Base-by-base conservation (phyloP, 2,797 vertebrate genomes). In the Spondyliosoma cantharus region DNA sequence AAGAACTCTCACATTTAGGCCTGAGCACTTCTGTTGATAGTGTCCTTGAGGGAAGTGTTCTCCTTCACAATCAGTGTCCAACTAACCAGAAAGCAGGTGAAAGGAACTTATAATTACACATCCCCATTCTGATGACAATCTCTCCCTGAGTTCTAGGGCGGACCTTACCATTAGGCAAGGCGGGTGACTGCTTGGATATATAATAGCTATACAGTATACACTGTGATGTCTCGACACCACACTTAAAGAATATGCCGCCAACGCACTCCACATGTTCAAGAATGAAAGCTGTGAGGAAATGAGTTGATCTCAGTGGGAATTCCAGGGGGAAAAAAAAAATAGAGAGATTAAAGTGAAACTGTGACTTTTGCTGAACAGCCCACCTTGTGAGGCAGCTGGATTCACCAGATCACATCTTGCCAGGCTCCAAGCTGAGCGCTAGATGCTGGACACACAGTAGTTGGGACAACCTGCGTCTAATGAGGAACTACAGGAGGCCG, bases 1-100 rank as follows among this genome's bases (percentile, higher is more conserved):
- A 82, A 89, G 82, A 89, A 86, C 74, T 89, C 82, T 84, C 85
- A 72, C 76, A 86, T 91, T 89, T 82, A 86, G 88, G 69, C 60
- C 78, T 20, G 81, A 75, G 81, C 67, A 60, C 76, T 75, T 79
- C 71, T 77, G 81, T 77, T 75, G 82, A 87, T 25, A 15, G 50
- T 25, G 85, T 85, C 87, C 91, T 90, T 86, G 86, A 90, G 80
- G 77, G 46, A 37, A 85, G 82, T 32, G 75, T 46, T 84, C 85
- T 85, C 75, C 74, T 74, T 84, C 71, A 74, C 60, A 80, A 81
- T 91, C 87, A 71, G 64, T 69, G 76, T 77, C 83, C 82, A 85
- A 74, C 86, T 82, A 81, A 82, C 78, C 86, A 87, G 80, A 83
- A 89, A 89, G 72, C 71, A 80, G 76, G 73, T 65, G 63, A 74